Conservation (phyloP, 2,113 vertebrate species). For the Potamarius usumacintae region DNA sequence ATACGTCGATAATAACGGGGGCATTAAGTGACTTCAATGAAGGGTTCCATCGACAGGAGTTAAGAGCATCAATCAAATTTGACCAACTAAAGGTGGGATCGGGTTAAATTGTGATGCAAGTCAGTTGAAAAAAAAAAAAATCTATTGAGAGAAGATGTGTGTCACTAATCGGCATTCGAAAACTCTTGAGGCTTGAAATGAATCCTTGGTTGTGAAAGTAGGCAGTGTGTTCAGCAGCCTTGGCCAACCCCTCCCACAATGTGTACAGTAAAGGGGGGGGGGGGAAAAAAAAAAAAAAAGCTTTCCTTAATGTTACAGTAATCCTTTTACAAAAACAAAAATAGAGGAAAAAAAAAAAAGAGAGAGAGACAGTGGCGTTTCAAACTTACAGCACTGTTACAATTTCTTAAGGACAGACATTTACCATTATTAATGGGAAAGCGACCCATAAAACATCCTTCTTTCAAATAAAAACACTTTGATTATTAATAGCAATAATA, state of each 20-base stretch:
- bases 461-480: slow-evolving; percentile 72
- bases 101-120: neutral
- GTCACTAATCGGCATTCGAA: slow-evolving; percentile 47
- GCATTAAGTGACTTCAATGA: slow-evolving; percentile 19
- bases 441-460: slow-evolving; percentile 75
- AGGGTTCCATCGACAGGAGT: slow-evolving; percentile 22
- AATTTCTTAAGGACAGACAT: slow-evolving; percentile 84
- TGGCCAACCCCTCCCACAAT: slow-evolving; percentile 40
- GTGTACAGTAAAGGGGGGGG: slow-evolving; percentile 57
- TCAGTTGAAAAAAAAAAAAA: neutral
- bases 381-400: slow-evolving; percentile 85
- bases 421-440: slow-evolving; percentile 85
- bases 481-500: slow-evolving; percentile 75
- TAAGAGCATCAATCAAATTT: neutral
- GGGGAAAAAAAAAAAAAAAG: slow-evolving; percentile 55
- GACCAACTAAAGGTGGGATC: neutral
- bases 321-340: slow-evolving; percentile 72
- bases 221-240: slow-evolving; percentile 73
- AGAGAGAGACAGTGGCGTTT: slow-evolving; percentile 79
- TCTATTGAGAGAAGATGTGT: neutral
- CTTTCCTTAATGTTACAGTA: slow-evolving; percentile 63
- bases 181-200: slow-evolving; percentile 53
- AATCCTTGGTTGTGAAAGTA: slow-evolving; percentile 67
- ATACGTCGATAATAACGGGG: slow-evolving; percentile 10
- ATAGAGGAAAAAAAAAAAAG: slow-evolving; percentile 56